Evolutionary conservation across 2,113 vertebrate genomes (phyloP), one percentile per base, ranked within the genome.

Genomic region (Nipponia nippon): DNA sequence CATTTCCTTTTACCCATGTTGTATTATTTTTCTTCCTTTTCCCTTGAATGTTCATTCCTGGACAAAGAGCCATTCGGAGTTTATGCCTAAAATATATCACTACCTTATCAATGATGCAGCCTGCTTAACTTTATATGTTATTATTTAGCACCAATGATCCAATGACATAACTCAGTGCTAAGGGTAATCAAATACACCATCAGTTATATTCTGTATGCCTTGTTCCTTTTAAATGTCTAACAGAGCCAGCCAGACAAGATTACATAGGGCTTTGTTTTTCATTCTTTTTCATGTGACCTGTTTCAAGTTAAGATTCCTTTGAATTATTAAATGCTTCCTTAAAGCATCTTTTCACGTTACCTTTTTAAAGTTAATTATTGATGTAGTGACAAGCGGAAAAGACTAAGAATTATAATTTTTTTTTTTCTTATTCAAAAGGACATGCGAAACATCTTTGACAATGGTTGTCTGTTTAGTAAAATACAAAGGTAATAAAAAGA

Each of bases 241-340:
- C 34, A 65, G 30, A 94, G 62, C 29, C 91, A 90, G 59, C 53
- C 66, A 95, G 95, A 56, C 78, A 77, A 40, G 61, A 90, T 83
- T 83, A 96, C 47, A 83, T 0, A 61, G 61, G 78, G 96, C 87
- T 98, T 97, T 96, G 87, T 96, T 98, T 97, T 95, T 77, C 32
- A 87, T 90, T 97, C 93, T 97, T 97, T 97, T 95, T 97, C 93
- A 97, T 86, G 90, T 96, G 93, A 97, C 95, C 97, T 96, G 71
- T 97, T 98, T 98, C 95, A 98, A 96, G 93, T 96, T 97, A 98
- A 97, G 88, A 97, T 92, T 97, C 96, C 91, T 98, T 96, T 98
- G 93, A 98, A 98, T 98, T 97, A 98, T 98, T 98, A 97, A 98
- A 98, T 96, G 94, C 88, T 97, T 98, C 96, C 97, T 98, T 98